phyloP scores from a whole-genome alignment of 1,140 invertebrate species.

The Drosophila kepulauana region DNA sequence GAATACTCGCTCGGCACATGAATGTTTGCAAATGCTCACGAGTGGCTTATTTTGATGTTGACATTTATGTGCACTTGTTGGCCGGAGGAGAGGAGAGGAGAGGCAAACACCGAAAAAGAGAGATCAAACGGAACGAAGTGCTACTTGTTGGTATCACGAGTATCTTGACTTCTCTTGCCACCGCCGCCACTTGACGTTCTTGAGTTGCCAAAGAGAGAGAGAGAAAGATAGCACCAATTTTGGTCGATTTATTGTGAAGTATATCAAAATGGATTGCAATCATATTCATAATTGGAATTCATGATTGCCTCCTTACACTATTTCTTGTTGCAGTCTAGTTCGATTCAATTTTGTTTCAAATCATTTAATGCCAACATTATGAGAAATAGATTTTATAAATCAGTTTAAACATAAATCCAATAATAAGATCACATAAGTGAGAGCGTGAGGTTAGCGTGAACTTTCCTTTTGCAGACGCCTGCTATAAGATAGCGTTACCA shows the following conservation, averaged over 20 bases:
- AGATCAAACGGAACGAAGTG: constrained; percentile 2
- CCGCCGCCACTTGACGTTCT: background rate
- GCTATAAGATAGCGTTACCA: constrained; percentile 94
- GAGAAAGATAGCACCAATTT: background rate
- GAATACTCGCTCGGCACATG: constrained; percentile 16
- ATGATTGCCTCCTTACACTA: too few relatives aligned
- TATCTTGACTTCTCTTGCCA: background rate
- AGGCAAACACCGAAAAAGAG: background rate
- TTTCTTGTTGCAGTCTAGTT: too few relatives aligned
- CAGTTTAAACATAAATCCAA: background rate
- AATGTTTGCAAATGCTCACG: constrained; percentile 20
- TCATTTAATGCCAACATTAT: too few relatives aligned
- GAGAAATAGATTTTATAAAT: too few relatives aligned
- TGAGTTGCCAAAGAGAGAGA: background rate
- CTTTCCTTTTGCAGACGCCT: constrained; percentile 91
- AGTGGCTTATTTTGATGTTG: constrained; percentile 57
- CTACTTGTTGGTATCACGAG: constrained; percentile 3
- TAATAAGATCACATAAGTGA: too few relatives aligned
- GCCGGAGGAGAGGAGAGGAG: background rate
- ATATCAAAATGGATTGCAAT: too few relatives aligned
- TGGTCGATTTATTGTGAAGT: background rate
- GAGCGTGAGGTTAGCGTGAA: background rate
- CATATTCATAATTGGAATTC: too few relatives aligned
- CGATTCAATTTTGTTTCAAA: too few relatives aligned
- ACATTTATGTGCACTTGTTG: constrained; percentile 47